Evolutionary conservation across 2,888 invertebrate genomes (phyloP).

Genomic region (Crocallis elinguaria): DNA sequence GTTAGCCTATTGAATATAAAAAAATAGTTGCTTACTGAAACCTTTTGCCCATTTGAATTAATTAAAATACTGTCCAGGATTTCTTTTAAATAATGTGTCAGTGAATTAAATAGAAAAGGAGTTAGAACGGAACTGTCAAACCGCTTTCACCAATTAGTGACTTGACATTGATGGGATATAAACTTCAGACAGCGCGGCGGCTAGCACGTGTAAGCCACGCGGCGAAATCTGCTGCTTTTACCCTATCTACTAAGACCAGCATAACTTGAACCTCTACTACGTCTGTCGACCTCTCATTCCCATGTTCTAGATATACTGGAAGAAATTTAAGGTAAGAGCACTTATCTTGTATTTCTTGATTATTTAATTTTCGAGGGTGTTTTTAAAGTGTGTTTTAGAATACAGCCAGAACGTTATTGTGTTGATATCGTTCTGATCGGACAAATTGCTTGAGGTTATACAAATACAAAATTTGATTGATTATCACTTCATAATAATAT

Average conservation of each 20-base stretch:
- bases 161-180: constrained; percentile 72
- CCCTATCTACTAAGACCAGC: constrained; percentile 40
- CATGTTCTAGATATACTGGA: constrained; percentile 6
- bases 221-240: constrained; percentile 57
- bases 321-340: constrained; percentile 50
- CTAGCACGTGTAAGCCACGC: constrained; percentile 67
- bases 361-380: constrained; percentile 62
- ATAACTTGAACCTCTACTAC: constrained; percentile 29
- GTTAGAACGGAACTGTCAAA: constrained; percentile 49
- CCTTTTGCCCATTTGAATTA: too few relatives aligned
- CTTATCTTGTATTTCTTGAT: constrained; percentile 63
- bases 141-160: constrained; percentile 68
- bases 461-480: too few relatives aligned
- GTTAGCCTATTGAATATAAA: too few relatives aligned
- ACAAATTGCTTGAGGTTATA: constrained; percentile 1
- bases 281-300: constrained; percentile 16
- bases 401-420: constrained; percentile 39
- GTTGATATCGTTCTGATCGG: constrained; percentile 17
- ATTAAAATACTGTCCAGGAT: not conserved
- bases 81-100: not conserved
- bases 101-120: not conserved
- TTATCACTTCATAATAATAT: not conserved
- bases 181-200: constrained; percentile 56
- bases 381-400: constrained; percentile 56
- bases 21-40: too few relatives aligned